A percentile compares a stretch with the other conserved stretches of the same genome.
These are phyloP conservation scores for Philaethria dido DNA, from an alignment of 2,888 invertebrate species.

Conservation along the genomic window DNA sequence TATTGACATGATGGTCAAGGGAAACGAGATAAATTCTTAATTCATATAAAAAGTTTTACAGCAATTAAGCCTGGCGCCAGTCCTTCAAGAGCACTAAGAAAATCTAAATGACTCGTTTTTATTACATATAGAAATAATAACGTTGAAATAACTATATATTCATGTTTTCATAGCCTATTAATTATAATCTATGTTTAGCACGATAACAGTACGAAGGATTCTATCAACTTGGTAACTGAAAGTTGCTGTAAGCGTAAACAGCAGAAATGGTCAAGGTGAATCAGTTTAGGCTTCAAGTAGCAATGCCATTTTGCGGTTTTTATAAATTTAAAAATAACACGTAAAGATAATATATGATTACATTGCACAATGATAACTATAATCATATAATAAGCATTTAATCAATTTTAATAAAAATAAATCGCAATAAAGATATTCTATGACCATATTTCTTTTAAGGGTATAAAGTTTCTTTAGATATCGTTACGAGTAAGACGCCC, in stretches of 20 bases:
- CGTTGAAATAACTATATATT: neutral
- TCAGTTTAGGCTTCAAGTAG: constrained; percentile 53
- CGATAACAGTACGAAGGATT: constrained; percentile 49
- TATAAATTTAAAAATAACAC: constrained; percentile 26
- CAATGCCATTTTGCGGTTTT: constrained; percentile 43
- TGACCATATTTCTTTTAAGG: neutral
- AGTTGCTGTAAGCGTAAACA: constrained; percentile 61
- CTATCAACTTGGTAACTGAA: constrained; percentile 72
- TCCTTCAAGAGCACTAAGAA: neutral
- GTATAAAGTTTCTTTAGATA: neutral
- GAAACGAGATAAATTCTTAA: constrained; percentile 41
- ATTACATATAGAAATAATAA: neutral
- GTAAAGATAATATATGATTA: constrained; percentile 24
- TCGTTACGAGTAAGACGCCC: constrained; percentile 62
- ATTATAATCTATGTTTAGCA: neutral
- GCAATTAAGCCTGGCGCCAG: neutral
- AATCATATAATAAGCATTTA: constrained; percentile 8
- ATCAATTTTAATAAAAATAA: constrained; percentile 6
- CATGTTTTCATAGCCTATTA: no score
- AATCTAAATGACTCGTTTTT: neutral
- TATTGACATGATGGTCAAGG: constrained; percentile 47
- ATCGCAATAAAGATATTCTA: neutral
- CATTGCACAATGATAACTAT: constrained; percentile 3
- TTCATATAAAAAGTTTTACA: constrained; percentile 54
- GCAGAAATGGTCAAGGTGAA: constrained; percentile 72